Evolutionary conservation across 1,140 invertebrate genomes (phyloP).

Genomic region (Lasaia peninsularis): DNA sequence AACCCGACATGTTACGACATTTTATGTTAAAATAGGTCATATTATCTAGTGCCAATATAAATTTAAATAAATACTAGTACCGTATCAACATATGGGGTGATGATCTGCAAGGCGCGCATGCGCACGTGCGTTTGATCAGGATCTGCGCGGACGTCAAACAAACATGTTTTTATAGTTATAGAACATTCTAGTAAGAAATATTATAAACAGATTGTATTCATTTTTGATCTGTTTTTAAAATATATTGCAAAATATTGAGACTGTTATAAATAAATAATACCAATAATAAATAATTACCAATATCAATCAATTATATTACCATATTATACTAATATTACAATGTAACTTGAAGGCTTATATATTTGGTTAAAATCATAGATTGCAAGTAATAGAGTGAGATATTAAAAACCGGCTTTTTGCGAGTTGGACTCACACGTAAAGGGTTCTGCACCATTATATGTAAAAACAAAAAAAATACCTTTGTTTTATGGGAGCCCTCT

Average conservation of each 20-base stretch:
- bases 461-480: no score
- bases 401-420: no score
- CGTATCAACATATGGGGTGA: conserved; percentile 31
- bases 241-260: not conserved
- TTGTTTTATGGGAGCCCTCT: no score
- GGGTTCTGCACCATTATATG: no score
- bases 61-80: conserved; percentile 30
- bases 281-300: not conserved
- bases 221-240: no score
- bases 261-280: not conserved
- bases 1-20: not conserved
- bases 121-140: conserved; percentile 66
- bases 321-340: no score
- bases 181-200: not conserved
- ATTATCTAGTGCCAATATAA: conserved; percentile 19
- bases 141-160: conserved; percentile 27
- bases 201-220: no score
- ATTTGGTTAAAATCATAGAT: no score
- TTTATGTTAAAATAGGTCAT: conserved; percentile 32
- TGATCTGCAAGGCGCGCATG: conserved; percentile 33
- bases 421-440: no score
- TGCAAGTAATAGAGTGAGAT: no score
- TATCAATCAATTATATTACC: no score
- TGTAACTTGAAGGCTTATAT: no score
- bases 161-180: conserved; percentile 27